Base-by-base conservation (phyloP, 2,888 invertebrate species). In the Drosophila recens region DNA sequence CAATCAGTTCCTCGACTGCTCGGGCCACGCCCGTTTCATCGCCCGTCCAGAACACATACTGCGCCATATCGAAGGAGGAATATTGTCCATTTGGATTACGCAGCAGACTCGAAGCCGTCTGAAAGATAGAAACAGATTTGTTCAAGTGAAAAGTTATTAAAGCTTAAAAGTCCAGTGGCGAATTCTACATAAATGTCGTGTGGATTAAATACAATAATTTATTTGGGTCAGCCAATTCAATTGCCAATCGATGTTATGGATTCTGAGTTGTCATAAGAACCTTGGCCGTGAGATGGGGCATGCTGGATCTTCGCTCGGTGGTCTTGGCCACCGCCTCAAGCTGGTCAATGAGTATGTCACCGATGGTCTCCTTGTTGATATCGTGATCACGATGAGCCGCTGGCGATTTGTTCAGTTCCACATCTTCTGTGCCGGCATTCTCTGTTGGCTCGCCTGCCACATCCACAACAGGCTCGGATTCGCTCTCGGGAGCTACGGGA, bases 31-130 rank as follows among this genome's bases (percentile, higher is more conserved):
- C 96, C 57, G 95, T 94, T 89, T 97, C 96, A 90, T 97, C 96
- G 0, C 96, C 96, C 0, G 96, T 96, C 95, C 96, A 96, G 91
- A 96, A 96, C 3, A 97, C 95, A 82, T 97, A 97, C 89, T 96
- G 96, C 0, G 97, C 96, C 95, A 97, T 96, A 86, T 97, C 96
- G 58, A 95, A 93, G 0, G 97, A 96, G 0, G 96, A 95, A 88
- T 96, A 96, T 84, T 96, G 95, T 3, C 95, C 94, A 56, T 94
- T 95, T 8, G 94, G 91, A 82, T 94, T 94, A 0, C 94, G 90
- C 40, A 93, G 72, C 42, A 93, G 71, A 49, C 87, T 90, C 61
- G 91, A 91, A 5, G 91, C 91, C 11, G 94, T 93, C 95, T 95
- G 91, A 30, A 87, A 87, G 4, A 54, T 4, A 51, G 20, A 17